Base-by-base conservation (phyloP, 2,888 invertebrate genomes). In the Microctonus brassicae region DNA sequence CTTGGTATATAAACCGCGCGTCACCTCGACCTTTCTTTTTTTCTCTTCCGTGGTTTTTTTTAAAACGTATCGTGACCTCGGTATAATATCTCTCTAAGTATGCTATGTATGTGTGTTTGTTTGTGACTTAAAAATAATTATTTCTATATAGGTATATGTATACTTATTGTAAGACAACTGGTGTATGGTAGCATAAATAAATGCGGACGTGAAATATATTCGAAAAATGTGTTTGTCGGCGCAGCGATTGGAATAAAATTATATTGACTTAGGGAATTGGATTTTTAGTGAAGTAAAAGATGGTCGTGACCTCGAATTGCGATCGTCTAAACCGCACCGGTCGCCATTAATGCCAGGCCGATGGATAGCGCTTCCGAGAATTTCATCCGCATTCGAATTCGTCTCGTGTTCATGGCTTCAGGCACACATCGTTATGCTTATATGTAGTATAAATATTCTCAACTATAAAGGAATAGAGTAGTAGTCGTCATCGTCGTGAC, bases 341-440 rank as follows among this genome's bases (percentile, higher is more conserved):
- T 63, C 47, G 67, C 67, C 70, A 70, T 70, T 70, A 70, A 70
- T 70, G 70, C 70, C 70, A 47, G 70, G 65, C 70, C 70, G 62
- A 67, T 72, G 72, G 67, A 62, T 57, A 62, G 64, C 65, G 47
- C 60, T 70, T 70, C 72, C 55, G 17, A 68, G 72, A 72, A 72
- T 68, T 72, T 72, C 63, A 67, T 72, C 63, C 72, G 62, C 72
- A 72, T 72, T 72, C 72, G 72, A 72, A 72, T 72, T 72, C 72
- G 67, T 72, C 67, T 63, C 72, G 72, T 72, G 71, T 66, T 66
- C 47, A 17, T 47, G 17, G 47, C 47, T 17, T 47, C 47, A 47
- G 47, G 47, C 47, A 47, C 17, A 47, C n/a, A 47, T 47, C 47
- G 17, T 47, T 1, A 47, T 47, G 47, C 20, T 47, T n/a, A 47